phyloP scores from a whole-genome alignment of 2,113 vertebrate species.

The Xerus inauris region DNA sequence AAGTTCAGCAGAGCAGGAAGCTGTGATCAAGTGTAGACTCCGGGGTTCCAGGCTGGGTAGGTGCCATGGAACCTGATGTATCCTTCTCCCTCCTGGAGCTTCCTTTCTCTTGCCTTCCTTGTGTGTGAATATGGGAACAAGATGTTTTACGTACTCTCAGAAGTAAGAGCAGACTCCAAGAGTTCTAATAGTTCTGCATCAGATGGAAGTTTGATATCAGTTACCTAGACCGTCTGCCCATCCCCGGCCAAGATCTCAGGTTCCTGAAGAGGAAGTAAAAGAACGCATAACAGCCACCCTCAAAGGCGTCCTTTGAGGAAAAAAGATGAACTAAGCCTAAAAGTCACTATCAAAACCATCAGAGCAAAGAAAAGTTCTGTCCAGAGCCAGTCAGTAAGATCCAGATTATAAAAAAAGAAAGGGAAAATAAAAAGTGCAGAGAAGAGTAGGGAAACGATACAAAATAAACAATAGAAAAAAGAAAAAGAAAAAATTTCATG shows the following conservation, averaged over 20 bases:
- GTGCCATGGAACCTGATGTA: neutral
- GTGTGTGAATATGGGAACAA: neutral
- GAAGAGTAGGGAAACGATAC: neutral
- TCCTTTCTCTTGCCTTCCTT: neutral
- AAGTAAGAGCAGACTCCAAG: neutral
- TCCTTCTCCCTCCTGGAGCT: neutral
- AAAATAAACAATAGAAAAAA: neutral
- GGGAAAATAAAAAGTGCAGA: neutral
- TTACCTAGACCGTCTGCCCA: neutral
- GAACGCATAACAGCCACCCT: neutral
- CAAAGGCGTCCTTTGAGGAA: neutral
- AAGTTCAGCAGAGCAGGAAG: neutral
- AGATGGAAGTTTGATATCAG: neutral
- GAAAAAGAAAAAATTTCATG: neutral
- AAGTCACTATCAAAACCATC: neutral
- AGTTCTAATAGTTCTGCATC: neutral
- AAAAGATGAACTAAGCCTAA: neutral
- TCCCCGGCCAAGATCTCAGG: neutral
- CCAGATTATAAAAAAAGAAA: neutral
- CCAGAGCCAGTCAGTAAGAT: neutral
- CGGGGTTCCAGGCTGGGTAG: neutral
- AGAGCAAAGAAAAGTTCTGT: slow-evolving; percentile 21
- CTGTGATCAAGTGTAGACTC: neutral
- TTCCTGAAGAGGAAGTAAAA: neutral
- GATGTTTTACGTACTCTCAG: neutral